Conservation (phyloP, 2,888 invertebrate genomes). For the Labia minor region DNA sequence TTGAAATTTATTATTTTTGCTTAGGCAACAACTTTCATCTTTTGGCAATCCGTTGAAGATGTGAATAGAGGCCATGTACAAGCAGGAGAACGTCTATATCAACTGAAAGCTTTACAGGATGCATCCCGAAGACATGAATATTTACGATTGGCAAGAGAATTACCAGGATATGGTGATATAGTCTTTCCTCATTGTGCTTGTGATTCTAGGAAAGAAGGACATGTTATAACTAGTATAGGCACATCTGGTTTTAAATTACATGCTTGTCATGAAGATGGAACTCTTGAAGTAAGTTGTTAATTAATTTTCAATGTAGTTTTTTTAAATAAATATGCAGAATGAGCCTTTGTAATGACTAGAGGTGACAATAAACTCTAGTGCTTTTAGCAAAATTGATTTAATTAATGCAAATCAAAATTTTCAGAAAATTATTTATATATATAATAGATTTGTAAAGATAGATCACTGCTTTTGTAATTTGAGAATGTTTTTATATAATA, state of each 20-base stretch:
- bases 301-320: too few species aligned
- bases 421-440: too few species aligned
- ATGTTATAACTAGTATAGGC: constrained; percentile 67
- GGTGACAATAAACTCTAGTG: too few species aligned
- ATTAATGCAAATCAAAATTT: too few species aligned
- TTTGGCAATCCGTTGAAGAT: constrained; percentile 91
- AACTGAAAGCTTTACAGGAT: constrained; percentile 90
- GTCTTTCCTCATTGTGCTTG: constrained; percentile 91
- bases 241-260: constrained; percentile 57
- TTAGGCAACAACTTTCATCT: constrained; percentile 71
- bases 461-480: too few species aligned
- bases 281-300: constrained; percentile 45
- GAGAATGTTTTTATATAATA: too few species aligned
- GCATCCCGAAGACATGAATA: constrained; percentile 77
- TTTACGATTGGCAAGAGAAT: constrained; percentile 66
- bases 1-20: neutral
- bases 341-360: too few species aligned
- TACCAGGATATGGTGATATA: constrained; percentile 88
- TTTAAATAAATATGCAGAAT: too few species aligned
- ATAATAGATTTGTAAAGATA: too few species aligned
- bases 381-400: too few species aligned
- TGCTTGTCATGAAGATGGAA: constrained; percentile 73
- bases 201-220: constrained; percentile 80
- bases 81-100: constrained; percentile 85
- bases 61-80: constrained; percentile 86